Base-by-base conservation (phyloP, 2,888 invertebrate genomes). In the Meteorus cinctellus region DNA sequence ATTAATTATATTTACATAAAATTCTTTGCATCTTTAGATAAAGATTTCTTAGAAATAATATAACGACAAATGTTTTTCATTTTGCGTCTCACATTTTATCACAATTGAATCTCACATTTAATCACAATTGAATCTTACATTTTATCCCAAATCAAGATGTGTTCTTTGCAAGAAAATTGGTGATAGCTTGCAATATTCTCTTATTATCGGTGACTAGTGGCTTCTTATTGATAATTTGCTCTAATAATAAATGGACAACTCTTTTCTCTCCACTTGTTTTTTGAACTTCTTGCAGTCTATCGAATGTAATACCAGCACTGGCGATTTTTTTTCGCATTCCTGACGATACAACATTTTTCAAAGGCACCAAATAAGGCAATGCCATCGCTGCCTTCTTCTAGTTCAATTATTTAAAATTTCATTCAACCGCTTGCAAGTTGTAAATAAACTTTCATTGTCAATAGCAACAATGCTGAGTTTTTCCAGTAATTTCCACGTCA, bases 401-500 rank as follows among this genome's bases (percentile, higher is more conserved):
- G n/a, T 55, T n/a, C 55, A 24, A 59, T 59, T 27, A 27, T 51
- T 65, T 65, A 66, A 8, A 48, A 24, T 71, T 67, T 72, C 45
- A 16, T 66, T 75, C 24, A 34, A 62, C 27, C 29, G 29, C 45
- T 71, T 72, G 31, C 63, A 62, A 24, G 24, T 59, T 59, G 4
- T 24, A 51, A 62, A 29, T 48, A 71, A 75, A 63, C 63, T 45
- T 72, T 41, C 19, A 24, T 31, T 70, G 31, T 19, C 27, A 27
- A 68, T 68, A 31, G 70, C 65, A 62, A 48, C 27, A 60, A 41
- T 4, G 8, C 67, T 31, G 8, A 69, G 69, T 19, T 68, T 31
- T 69, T 76, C 69, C n/a, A 77, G 24, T n/a, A 65, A n/a, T 51
- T 48, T 71, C 27, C 29, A 77, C 74, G 45, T 71, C 74, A 55